Percentiles rank a stretch among this genome's conserved stretches.
Conservation (phyloP, 2,113 vertebrate genomes). For the Calonectris borealis region DNA sequence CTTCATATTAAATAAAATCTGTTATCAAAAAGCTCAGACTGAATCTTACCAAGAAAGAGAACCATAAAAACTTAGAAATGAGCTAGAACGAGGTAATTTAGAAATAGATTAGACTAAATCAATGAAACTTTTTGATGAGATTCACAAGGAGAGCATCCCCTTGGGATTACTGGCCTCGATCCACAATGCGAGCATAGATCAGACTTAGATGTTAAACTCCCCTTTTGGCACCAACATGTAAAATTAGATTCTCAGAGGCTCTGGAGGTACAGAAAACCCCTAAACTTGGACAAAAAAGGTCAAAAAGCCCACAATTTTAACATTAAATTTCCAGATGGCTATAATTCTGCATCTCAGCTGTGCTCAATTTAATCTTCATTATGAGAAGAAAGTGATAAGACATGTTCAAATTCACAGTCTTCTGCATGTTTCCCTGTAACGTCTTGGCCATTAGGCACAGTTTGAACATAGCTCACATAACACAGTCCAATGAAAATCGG, state of each 20-base stretch:
- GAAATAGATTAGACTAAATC: not conserved
- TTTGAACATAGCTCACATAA: not conserved
- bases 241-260: not conserved
- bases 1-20: not conserved
- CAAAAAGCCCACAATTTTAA: not conserved
- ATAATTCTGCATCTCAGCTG: not conserved
- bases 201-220: not conserved
- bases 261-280: not conserved
- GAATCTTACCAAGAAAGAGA: not conserved
- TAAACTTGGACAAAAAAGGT: not conserved
- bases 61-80: not conserved
- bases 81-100: not conserved
- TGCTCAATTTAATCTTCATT: not conserved
- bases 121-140: not conserved
- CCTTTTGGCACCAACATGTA: not conserved
- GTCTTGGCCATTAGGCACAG: not conserved
- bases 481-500: not conserved
- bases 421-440: not conserved
- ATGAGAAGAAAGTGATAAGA: not conserved
- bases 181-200: not conserved
- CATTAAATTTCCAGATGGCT: not conserved
- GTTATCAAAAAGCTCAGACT: not conserved
- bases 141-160: not conserved
- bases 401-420: not conserved
- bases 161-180: not conserved